A percentile compares a stretch with the other conserved stretches of the same genome.
Evolutionary conservation across 2,888 invertebrate genomes (phyloP).

Genomic region (Nymphalis polychloros): DNA sequence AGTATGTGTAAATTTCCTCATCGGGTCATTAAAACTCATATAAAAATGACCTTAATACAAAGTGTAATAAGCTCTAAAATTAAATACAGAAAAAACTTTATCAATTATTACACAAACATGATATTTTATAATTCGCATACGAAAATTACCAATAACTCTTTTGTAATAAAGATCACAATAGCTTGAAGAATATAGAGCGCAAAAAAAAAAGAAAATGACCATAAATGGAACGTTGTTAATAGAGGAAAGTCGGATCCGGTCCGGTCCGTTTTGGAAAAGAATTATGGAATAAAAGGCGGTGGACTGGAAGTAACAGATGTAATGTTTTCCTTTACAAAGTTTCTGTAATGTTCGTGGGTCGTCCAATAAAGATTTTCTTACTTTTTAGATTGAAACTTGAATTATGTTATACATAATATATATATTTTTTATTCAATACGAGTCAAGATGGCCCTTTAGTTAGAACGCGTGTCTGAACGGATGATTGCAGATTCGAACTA

Average conservation of each 20-base stretch:
- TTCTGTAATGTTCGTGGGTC: constrained; percentile 37
- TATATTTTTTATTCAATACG: neutral
- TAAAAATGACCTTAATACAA: neutral
- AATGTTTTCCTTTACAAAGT: constrained; percentile 46
- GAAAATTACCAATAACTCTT: constrained; percentile 39
- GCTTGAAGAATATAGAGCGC: constrained; percentile 3
- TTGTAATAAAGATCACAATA: neutral
- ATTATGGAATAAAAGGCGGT: constrained; percentile 55
- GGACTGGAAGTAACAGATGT: constrained; percentile 52
- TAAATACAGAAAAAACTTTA: neutral
- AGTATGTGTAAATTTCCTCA: neutral
- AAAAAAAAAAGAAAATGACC: constrained; percentile 14
- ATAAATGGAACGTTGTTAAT: constrained; percentile 41
- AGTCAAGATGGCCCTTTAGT: too few relatives aligned
- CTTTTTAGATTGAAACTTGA: neutral
- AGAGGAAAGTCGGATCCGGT: constrained; percentile 53
- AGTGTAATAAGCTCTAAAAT: neutral
- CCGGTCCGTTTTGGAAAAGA: constrained; percentile 49
- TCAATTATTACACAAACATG: neutral
- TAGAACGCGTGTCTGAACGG: too few relatives aligned
- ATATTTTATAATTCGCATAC: neutral
- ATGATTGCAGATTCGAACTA: too few relatives aligned
- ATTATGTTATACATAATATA: neutral
- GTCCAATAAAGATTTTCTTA: constrained; percentile 11
- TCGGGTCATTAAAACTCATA: constrained; percentile 47